Base-by-base conservation (phyloP, 2,888 invertebrate species). In the Balanococcus diminutus region DNA sequence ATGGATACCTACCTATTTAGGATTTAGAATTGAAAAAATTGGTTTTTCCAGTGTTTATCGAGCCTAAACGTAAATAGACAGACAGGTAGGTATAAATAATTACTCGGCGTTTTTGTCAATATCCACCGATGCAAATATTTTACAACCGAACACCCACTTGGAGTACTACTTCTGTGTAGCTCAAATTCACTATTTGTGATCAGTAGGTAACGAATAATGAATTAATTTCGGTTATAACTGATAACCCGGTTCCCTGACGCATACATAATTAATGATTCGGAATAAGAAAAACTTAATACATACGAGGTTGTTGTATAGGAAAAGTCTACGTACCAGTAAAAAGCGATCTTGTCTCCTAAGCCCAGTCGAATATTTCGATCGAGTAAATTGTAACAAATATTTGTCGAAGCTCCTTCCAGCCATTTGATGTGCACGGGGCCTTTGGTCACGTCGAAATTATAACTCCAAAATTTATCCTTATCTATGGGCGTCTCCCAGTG, bases 401-500 rank as follows among this genome's bases (percentile, higher is more conserved):
- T 99, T 61, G 98, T 99, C 51, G 95, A 94, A 4, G 96, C 96
- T 11, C 97, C 98, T 89, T 96, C 95, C 94, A 99, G 94, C 96
- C 98, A 99, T 90, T 96, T 96, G 79, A 97, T 94, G 88, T 93
- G 96, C 88, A 99, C 94, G 14, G 95, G 95, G 82, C 99, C 99
- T 90, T 96, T 95, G 88, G 92, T 92, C 82, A 95, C 90, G 90
- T 99, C 95, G 90, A 99, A 98, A 91, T 99, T 99, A 90, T 95
- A 98, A 16, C 95, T 94, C 89, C 96, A 92, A 89, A 98, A 96
- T 88, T 94, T 94, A 86, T 94, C 93, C 86, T 93, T 91, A 88
- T 94, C 92, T 82, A 93, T 92, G 82, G 94, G 93, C 31, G 94
- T 94, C 90, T 96, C 96, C 96, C 98, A 99, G 90, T 97, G 93